A percentile compares a stretch with the other conserved stretches of the same genome.
phyloP scores from a whole-genome alignment of 2,113 vertebrate species.

The Antigone vipio region DNA sequence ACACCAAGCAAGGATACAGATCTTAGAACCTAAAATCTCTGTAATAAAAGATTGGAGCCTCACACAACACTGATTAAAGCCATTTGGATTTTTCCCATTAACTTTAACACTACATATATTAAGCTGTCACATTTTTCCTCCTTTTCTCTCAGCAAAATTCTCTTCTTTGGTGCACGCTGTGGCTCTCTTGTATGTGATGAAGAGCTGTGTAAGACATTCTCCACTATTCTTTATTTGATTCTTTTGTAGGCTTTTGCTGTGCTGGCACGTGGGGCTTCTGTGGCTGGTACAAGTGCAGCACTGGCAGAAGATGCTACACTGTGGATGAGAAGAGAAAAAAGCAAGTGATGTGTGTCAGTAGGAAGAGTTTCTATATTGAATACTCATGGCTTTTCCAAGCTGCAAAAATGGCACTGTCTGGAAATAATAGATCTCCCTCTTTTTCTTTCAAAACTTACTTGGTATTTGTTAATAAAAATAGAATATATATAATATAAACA shows the following conservation, averaged over 20 bases:
- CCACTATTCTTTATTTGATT: not conserved
- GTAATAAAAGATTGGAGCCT: not conserved
- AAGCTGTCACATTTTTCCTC: not conserved
- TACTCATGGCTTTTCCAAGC: not conserved
- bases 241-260: not conserved
- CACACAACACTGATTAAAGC: not conserved
- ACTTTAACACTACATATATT: not conserved
- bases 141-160: not conserved
- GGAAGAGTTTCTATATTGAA: not conserved
- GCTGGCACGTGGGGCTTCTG: not conserved
- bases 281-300: not conserved
- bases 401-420: not conserved
- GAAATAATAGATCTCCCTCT: not conserved
- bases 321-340: not conserved
- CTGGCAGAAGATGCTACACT: not conserved
- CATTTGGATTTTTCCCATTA: not conserved
- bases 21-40: not conserved
- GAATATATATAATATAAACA: not conserved
- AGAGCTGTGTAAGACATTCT: not conserved
- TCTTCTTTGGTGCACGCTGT: not conserved
- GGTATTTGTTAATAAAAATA: not conserved
- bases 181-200: not conserved
- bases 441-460: not conserved
- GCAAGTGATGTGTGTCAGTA: not conserved
- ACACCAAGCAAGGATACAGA: not conserved